A percentile compares a stretch with the other conserved stretches of the same genome.
phyloP scores from a whole-genome alignment of 2,113 vertebrate species.

The human (Homo sapiens) region GRCh38 chrX:53993001-53993500 shows the following conservation, averaged over 20 bases:
- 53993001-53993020: constrained; percentile 35
- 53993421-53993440: constrained; percentile 78
- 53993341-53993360: constrained; percentile 48
- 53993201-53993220: constrained; percentile 44
- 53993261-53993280: background rate
- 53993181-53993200: constrained; percentile 51
- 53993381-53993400: constrained; percentile 65
- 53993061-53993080: background rate
- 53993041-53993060: constrained; percentile 36
- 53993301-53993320: constrained; percentile 35
- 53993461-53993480: constrained; percentile 71
- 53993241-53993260: constrained; percentile 50
- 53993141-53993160: constrained; percentile 53
- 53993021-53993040: constrained; percentile 11
- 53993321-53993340: constrained; percentile 36
- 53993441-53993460: constrained; percentile 75
- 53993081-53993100: constrained; percentile 33
- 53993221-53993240: constrained; percentile 33
- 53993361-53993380: constrained; percentile 60
- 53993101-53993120: constrained; percentile 34
- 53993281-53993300: constrained; percentile 41
- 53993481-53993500: constrained; percentile 66
- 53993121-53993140: background rate
- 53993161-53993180: constrained; percentile 37
- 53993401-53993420: constrained; percentile 67